Evolutionary conservation across 2,888 invertebrate species (phyloP).

Genomic region (Sipha maydis): DNA sequence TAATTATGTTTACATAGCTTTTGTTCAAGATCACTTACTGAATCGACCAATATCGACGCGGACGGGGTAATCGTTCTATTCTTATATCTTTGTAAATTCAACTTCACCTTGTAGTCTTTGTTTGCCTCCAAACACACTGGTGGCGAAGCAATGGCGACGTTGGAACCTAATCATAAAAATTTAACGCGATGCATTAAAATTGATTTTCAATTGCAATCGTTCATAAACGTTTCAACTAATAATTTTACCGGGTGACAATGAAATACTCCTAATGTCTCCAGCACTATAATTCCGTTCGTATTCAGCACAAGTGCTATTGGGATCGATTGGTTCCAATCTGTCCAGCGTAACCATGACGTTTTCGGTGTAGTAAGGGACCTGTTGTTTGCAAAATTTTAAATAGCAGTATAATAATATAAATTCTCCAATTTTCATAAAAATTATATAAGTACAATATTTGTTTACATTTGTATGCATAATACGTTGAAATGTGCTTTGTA

Average conservation of each 20-base stretch:
- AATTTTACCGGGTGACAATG: slow-evolving; percentile 42
- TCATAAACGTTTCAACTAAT: background rate
- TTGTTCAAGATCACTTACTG: slow-evolving; percentile 71
- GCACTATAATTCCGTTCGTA: slow-evolving; percentile 80
- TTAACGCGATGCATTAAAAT: background rate
- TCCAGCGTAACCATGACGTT: slow-evolving; percentile 83
- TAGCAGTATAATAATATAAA: background rate
- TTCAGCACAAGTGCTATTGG: slow-evolving; percentile 85
- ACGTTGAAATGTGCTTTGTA: no score
- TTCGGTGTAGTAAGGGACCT: slow-evolving; percentile 74
- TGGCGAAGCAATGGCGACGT: slow-evolving; percentile 79
- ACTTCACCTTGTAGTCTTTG: slow-evolving; percentile 83
- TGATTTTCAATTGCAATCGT: background rate
- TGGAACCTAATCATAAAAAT: slow-evolving; percentile 69
- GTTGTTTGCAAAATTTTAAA: slow-evolving; percentile 42
- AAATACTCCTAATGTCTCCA: slow-evolving; percentile 70
- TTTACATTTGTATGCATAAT: no score
- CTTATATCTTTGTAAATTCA: slow-evolving; percentile 84
- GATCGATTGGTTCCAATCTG: slow-evolving; percentile 79
- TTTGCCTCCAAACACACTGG: slow-evolving; percentile 90
- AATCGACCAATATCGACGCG: slow-evolving; percentile 92
- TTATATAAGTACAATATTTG: no score
- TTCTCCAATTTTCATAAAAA: background rate
- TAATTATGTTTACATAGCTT: no score
- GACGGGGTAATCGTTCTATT: slow-evolving; percentile 77